Evolutionary conservation across 1,140 invertebrate species (phyloP), one percentile per base, ranked within the genome.

Genomic region (Drosophila setifemur): DNA sequence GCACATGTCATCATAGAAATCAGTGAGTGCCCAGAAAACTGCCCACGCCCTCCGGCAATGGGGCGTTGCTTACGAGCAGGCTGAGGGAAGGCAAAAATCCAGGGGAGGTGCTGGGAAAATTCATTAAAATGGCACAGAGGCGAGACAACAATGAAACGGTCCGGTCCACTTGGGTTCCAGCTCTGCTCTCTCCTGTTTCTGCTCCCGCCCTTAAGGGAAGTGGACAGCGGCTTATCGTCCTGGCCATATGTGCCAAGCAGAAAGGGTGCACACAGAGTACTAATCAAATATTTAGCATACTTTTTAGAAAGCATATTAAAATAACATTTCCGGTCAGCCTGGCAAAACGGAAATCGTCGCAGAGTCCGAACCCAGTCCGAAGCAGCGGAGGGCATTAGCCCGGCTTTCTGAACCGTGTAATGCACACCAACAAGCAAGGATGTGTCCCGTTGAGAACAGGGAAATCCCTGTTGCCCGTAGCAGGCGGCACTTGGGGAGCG

Each of bases 251-350:
- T 86, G 81, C 48, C 52, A 29, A 28, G 26, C 35, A 64, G 21
- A 45, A 64, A 60, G 16, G 21, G 42, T 9, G 25, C 11, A 35
- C 44, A 39, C 11, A 11, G 31, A 72, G 79, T 67, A 58, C 72
- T 85, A 85, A 85, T 85, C 81, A 85, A 85, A 85, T 85, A 85
- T 85, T 85, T 86, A 85, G 81, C 81, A 85, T 85, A 85, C 81
- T 85, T 85, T 85, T 75, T 79, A 72, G 67, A 63, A 76, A 78
- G 58, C 67, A 75, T 85, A 86, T 85, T 86, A 85, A 85, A 85
- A 85, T 85, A 85, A 79, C 81, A 85, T 86, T 85, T 85, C 81
- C 81, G 81, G 81, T 86, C 81, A 85, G 81, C 81, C 81, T 72
- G 79, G 47, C 79, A 77, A 40, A 66, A 49, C 29, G 61, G 42